phyloP scores from a whole-genome alignment of 2,113 vertebrate genomes.

The Alectura lathami region DNA sequence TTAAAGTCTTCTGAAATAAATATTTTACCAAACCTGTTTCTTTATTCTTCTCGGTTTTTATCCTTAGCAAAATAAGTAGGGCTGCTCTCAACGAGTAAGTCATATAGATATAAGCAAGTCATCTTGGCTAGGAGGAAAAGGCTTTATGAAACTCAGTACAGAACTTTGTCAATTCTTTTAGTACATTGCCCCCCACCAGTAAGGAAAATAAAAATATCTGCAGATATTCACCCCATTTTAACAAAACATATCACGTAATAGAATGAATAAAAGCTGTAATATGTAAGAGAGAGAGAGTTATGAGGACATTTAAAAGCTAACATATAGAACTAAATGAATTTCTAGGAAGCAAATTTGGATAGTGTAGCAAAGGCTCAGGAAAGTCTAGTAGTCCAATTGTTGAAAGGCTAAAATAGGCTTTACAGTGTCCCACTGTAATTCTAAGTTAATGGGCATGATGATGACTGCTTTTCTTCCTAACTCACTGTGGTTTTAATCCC shows the following conservation, averaged over 20 bases:
- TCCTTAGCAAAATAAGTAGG: neutral
- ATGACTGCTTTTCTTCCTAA: neutral
- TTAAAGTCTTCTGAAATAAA: conserved; percentile 42
- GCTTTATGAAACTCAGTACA: neutral
- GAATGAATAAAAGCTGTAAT: neutral
- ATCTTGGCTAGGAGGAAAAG: neutral
- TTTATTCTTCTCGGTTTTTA: neutral
- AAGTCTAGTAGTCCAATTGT: neutral
- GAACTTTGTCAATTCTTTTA: neutral
- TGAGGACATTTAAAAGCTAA: neutral
- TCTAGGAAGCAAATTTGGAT: neutral
- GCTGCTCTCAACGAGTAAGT: too few species aligned
- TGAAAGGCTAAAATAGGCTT: neutral
- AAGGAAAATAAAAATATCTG: neutral
- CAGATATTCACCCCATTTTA: neutral
- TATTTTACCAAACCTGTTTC: conserved; percentile 18
- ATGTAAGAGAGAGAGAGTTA: rapidly evolving
- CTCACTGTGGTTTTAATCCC: neutral
- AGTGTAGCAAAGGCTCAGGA: neutral
- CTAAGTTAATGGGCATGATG: neutral
- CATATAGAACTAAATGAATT: neutral
- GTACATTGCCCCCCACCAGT: neutral
- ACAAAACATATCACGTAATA: neutral
- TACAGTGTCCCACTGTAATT: neutral
- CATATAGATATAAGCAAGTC: too few species aligned